Evolutionary conservation across 2,113 vertebrate genomes (phyloP).

Genomic region (Mellivora capensis): DNA sequence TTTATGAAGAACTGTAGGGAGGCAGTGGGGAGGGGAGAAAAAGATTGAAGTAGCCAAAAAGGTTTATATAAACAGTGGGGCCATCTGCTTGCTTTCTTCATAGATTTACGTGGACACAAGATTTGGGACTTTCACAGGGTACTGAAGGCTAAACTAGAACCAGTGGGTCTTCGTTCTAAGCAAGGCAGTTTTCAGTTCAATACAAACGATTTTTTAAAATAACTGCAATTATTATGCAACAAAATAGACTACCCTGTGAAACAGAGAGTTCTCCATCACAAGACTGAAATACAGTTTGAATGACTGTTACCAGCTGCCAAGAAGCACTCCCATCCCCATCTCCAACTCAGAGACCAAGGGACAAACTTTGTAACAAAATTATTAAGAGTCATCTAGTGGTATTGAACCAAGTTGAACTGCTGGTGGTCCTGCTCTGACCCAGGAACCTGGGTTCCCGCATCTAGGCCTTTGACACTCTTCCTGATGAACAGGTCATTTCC

Average conservation of each 20-base stretch:
- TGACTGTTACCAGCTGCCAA: not conserved
- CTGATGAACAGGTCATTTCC: not conserved
- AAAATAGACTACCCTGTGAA: not conserved
- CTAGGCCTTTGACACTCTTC: not conserved
- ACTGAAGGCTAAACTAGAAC: not conserved
- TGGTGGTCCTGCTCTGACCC: not conserved
- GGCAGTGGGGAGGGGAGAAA: no score
- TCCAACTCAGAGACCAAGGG: not conserved
- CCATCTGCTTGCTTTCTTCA: not conserved
- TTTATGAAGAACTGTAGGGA: not conserved
- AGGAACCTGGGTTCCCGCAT: not conserved
- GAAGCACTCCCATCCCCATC: not conserved
- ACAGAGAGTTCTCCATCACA: not conserved
- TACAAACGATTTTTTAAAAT: not conserved
- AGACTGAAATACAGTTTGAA: not conserved
- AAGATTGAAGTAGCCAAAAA: not conserved
- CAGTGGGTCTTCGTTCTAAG: not conserved
- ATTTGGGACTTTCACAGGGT: not conserved
- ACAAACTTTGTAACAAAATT: not conserved
- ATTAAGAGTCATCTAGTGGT: not conserved
- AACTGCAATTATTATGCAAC: not conserved
- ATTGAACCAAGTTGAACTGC: not conserved
- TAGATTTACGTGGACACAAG: not conserved
- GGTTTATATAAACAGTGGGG: not conserved
- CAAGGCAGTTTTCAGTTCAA: not conserved